These are phyloP conservation scores for Eira barbara DNA, from an alignment of 2,113 vertebrate species.

Conservation along the genomic window DNA sequence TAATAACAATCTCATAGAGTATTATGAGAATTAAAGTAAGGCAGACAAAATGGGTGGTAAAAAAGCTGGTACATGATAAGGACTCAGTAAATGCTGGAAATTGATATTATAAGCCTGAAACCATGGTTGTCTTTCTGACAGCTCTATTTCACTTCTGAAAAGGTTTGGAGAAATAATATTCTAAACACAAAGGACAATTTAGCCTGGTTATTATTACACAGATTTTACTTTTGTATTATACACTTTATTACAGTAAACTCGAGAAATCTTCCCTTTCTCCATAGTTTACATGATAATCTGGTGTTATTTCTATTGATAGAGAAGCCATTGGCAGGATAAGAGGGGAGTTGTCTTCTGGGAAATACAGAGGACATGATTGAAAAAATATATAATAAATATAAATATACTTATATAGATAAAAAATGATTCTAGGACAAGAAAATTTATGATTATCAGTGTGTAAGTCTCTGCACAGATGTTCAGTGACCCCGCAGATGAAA, in stretches of 20 bases:
- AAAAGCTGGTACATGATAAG: background rate
- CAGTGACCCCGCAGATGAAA: background rate
- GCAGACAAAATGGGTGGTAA: background rate
- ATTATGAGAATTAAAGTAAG: background rate
- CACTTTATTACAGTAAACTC: background rate
- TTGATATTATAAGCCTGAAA: background rate
- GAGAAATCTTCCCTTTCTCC: background rate
- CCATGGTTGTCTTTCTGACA: background rate
- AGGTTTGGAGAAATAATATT: background rate
- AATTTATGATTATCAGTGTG: background rate
- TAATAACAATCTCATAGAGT: background rate
- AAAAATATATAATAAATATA: background rate
- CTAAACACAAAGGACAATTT: background rate
- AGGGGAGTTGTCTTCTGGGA: background rate
- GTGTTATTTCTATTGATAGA: conserved; percentile 4
- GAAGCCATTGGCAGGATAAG: background rate
- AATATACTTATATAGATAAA: background rate
- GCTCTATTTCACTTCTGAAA: background rate
- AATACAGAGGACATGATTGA: background rate
- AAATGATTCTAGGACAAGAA: background rate
- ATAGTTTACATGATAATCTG: background rate
- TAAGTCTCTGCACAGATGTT: background rate
- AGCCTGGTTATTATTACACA: background rate
- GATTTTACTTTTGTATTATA: background rate
- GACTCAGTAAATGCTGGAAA: background rate